phyloP scores from a whole-genome alignment of 1,140 invertebrate genomes.

The Homalodisca vitripennis region DNA sequence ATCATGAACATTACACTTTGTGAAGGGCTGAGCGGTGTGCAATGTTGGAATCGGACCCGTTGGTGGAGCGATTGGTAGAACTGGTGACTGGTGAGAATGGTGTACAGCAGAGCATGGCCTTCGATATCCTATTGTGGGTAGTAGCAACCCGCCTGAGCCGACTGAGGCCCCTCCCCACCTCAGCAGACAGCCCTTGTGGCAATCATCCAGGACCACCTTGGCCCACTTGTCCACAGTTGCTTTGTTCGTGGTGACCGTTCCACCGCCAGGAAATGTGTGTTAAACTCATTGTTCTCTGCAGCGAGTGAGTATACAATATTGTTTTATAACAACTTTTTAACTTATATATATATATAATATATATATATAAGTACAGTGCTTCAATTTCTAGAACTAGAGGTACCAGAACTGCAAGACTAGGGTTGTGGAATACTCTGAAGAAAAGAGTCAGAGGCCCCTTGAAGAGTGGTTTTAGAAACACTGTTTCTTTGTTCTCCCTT shows the following conservation, averaged over 20 bases:
- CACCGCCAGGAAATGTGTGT: conserved; percentile 85
- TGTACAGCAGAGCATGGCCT: conserved; percentile 57
- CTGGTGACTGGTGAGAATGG: conserved; percentile 51
- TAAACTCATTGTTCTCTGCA: conserved; percentile 77
- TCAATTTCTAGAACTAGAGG: too few species aligned
- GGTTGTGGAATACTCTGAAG: too few species aligned
- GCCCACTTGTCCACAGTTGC: conserved; percentile 65
- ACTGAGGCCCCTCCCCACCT: conserved; percentile 56
- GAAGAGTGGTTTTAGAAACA: too few species aligned
- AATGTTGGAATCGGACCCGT: conserved; percentile 77
- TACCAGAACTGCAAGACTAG: too few species aligned
- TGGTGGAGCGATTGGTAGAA: conserved; percentile 70
- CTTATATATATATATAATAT: too few species aligned
- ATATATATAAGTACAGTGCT: too few species aligned
- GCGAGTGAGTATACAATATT: conserved; percentile 66
- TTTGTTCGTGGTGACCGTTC: conserved; percentile 75
- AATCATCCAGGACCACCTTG: conserved; percentile 61
- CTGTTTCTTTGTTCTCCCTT: too few species aligned
- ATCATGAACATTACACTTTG: conserved; percentile 35
- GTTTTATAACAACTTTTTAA: too few species aligned
- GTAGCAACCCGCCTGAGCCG: conserved; percentile 67
- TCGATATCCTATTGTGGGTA: conserved; percentile 81
- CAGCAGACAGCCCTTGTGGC: conserved; percentile 68
- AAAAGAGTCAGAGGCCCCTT: too few species aligned
- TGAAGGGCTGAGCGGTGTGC: conserved; percentile 66